phyloP scores from a whole-genome alignment of 92 coral and sea anemone species.

The Paragorgia papillata region DNA sequence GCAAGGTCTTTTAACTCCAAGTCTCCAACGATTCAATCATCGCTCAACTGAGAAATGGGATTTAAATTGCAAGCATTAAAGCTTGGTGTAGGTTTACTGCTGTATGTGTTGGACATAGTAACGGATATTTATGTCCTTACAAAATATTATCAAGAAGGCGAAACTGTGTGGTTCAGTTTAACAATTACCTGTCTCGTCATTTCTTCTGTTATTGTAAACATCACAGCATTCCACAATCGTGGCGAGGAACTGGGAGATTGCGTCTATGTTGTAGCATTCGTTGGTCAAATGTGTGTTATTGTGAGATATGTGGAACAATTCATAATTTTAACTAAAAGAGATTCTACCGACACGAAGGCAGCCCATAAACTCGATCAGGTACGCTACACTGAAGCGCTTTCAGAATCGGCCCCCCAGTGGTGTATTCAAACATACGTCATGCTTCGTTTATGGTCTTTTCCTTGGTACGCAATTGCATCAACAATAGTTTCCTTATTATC shows the following conservation, averaged over 20 bases:
- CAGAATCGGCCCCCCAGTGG: slow-evolving; percentile 94
- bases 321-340: too few relatives aligned
- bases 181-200: slow-evolving; percentile 1
- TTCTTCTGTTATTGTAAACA: slow-evolving; percentile 12
- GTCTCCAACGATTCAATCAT: too few relatives aligned
- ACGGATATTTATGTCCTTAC: slow-evolving; percentile 20
- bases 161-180: slow-evolving; percentile 13
- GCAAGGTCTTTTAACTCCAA: too few relatives aligned
- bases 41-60: background rate
- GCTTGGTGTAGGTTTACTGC: slow-evolving; percentile 1
- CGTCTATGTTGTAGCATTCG: background rate
- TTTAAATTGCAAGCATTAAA: background rate
- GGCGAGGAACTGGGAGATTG: background rate
- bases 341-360: background rate
- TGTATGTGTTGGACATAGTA: slow-evolving; percentile 16
- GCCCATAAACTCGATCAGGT: background rate
- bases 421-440: slow-evolving; percentile 84
- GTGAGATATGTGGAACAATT: background rate
- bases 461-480: slow-evolving; percentile 65
- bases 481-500: slow-evolving; percentile 82
- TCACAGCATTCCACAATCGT: background rate
- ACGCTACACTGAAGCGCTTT: slow-evolving; percentile 70
- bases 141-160: slow-evolving; percentile 8
- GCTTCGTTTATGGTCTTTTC: slow-evolving; percentile 38
- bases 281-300: too few relatives aligned